These are phyloP conservation scores for Penaeus indicus DNA, from an alignment of 1,140 invertebrate genomes.

Conservation along the genomic window DNA sequence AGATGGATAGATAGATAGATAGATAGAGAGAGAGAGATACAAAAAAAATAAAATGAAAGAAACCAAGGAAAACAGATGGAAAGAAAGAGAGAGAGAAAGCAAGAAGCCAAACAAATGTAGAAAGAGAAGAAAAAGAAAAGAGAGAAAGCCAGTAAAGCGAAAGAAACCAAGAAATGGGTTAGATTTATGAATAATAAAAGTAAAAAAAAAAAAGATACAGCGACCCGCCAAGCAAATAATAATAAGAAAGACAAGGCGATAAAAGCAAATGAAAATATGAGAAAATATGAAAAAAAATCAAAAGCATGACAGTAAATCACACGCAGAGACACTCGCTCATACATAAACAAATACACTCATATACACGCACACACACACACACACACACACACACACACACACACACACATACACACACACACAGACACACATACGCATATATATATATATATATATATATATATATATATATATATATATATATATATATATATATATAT, in stretches of 20 bases:
- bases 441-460: too few relatives aligned
- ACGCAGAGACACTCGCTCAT: background rate
- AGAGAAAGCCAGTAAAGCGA: too few relatives aligned
- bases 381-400: background rate
- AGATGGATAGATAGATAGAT: background rate
- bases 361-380: background rate
- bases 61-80: background rate
- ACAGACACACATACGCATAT: background rate
- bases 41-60: background rate
- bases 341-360: background rate
- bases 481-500: too few relatives aligned
- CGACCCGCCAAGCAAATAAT: background rate
- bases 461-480: too few relatives aligned
- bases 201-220: background rate
- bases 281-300: background rate
- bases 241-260: background rate
- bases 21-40: conserved; percentile 1
- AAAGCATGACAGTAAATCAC: background rate
- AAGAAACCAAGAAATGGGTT: background rate
- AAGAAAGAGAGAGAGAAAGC: background rate
- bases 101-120: background rate
- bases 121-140: background rate
- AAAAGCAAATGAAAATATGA: conserved; percentile 22
- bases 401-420: background rate
- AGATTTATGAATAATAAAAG: background rate